Conservation (phyloP, 2,888 invertebrate genomes). For the Opisthograptis luteolata region DNA sequence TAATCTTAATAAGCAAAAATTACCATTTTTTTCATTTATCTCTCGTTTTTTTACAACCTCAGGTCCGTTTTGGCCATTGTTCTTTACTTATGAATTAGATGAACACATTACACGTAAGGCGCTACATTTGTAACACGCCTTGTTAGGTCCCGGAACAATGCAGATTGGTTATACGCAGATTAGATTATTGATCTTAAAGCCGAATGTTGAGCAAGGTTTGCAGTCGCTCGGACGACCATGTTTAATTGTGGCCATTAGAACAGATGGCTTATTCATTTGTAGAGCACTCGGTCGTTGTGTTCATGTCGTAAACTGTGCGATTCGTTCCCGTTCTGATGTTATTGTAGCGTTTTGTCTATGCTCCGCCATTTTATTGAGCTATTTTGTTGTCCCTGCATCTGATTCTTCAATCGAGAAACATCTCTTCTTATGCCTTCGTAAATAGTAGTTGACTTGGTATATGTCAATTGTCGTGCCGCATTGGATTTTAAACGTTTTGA, state of each 20-base stretch:
- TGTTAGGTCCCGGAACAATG: slow-evolving; percentile 22
- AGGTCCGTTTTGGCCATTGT: too few species aligned
- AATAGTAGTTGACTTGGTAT: slow-evolving; percentile 39
- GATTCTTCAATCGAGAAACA: slow-evolving; percentile 57
- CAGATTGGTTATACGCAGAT: slow-evolving; percentile 35
- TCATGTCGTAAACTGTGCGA: slow-evolving; percentile 82
- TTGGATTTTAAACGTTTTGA: slow-evolving; percentile 22
- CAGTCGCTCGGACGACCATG: slow-evolving; percentile 68
- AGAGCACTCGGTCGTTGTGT: slow-evolving; percentile 82
- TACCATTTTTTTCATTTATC: too few species aligned
- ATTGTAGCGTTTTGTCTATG: slow-evolving; percentile 84
- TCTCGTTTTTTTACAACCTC: too few species aligned
- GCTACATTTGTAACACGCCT: slow-evolving; percentile 11
- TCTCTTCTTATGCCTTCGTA: slow-evolving; percentile 61
- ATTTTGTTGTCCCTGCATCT: slow-evolving; percentile 76
- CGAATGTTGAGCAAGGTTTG: slow-evolving; percentile 64
- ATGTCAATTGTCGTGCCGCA: slow-evolving; percentile 15
- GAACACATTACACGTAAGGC: not conserved
- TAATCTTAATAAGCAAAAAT: too few species aligned
- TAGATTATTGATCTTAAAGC: slow-evolving; percentile 64
- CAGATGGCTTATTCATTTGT: slow-evolving; percentile 85
- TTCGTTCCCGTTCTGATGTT: slow-evolving; percentile 83
- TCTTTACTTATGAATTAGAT: too few species aligned
- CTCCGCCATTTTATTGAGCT: slow-evolving; percentile 79
- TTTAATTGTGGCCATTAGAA: slow-evolving; percentile 83